phyloP scores from a whole-genome alignment of 2,113 vertebrate species.

The Rissa tridactyla region DNA sequence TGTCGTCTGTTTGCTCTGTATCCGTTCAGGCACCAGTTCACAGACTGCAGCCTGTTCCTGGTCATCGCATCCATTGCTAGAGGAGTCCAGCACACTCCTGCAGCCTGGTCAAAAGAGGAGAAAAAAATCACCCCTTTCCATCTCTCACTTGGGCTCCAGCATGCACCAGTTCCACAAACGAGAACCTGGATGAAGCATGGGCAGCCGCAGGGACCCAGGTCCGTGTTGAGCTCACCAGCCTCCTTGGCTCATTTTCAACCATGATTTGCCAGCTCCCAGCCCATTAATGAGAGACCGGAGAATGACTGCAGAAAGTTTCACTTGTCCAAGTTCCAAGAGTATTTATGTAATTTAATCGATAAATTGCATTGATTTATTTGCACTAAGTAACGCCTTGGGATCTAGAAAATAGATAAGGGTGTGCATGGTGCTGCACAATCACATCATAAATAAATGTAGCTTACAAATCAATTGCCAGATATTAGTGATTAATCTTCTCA shows the following conservation, averaged over 20 bases:
- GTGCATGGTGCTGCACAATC: neutral
- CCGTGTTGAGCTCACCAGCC: neutral
- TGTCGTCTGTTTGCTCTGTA: neutral
- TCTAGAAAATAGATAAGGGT: neutral
- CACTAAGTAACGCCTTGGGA: neutral
- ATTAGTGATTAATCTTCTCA: constrained; percentile 10
- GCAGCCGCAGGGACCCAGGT: neutral
- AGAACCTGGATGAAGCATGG: fast-evolving
- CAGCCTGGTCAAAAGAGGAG: neutral
- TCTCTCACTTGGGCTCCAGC: neutral
- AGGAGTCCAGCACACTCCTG: neutral
- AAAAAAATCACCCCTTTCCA: neutral
- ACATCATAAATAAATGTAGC: constrained; percentile 27
- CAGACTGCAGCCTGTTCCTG: neutral
- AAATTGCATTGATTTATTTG: constrained; percentile 31
- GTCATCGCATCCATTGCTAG: too few relatives aligned
- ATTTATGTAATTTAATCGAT: constrained; percentile 9
- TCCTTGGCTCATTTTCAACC: neutral
- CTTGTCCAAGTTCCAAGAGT: neutral
- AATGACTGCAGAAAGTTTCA: neutral
- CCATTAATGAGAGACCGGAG: neutral
- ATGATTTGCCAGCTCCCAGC: neutral
- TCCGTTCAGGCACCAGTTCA: neutral
- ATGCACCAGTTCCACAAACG: fast-evolving
- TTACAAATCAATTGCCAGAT: constrained; percentile 45